Percentiles rank a stretch among this genome's conserved stretches.
phyloP scores from a whole-genome alignment of 2,888 invertebrate species.

The Zaprionus lineosus region DNA sequence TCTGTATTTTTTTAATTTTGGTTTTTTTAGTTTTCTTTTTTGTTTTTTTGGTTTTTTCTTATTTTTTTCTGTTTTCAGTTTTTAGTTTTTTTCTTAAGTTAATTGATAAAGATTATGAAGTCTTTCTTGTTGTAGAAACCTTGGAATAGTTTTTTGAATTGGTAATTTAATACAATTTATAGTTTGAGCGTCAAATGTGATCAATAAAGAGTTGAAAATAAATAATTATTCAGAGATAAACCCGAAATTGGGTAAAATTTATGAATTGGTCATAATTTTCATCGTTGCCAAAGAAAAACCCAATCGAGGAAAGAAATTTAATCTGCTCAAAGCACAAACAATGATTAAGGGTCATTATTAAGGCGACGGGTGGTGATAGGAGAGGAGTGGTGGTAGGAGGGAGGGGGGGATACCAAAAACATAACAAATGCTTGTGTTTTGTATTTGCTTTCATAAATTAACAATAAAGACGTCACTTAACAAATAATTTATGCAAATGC shows the following conservation, averaged over 20 bases:
- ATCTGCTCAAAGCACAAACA: too few relatives aligned
- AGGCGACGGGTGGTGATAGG: too few relatives aligned
- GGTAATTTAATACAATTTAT: constrained; percentile 16
- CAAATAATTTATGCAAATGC: constrained; percentile 63
- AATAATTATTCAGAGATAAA: too few relatives aligned
- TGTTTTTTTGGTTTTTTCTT: constrained; percentile 48
- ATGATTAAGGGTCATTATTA: too few relatives aligned
- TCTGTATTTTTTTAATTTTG: constrained; percentile 21
- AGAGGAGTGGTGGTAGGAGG: too few relatives aligned
- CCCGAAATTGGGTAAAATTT: too few relatives aligned
- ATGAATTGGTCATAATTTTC: too few relatives aligned
- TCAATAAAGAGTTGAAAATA: too few relatives aligned
- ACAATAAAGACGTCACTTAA: constrained; percentile 33
- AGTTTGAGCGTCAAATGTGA: too few relatives aligned
- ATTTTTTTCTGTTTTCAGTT: constrained; percentile 26
- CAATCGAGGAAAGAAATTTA: too few relatives aligned
- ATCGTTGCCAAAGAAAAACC: too few relatives aligned
- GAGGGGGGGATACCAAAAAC: too few relatives aligned
- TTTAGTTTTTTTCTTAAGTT: constrained; percentile 47
- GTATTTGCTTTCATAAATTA: constrained; percentile 15
- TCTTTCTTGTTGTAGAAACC: constrained; percentile 15
- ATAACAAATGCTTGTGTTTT: constrained; percentile 8
- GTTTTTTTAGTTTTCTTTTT: constrained; percentile 13
- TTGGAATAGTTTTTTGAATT: constrained; percentile 38
- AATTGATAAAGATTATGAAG: constrained; percentile 54